phyloP scores from a whole-genome alignment of 92 coral and sea anemone genomes.

The Porites cylindrica region DNA sequence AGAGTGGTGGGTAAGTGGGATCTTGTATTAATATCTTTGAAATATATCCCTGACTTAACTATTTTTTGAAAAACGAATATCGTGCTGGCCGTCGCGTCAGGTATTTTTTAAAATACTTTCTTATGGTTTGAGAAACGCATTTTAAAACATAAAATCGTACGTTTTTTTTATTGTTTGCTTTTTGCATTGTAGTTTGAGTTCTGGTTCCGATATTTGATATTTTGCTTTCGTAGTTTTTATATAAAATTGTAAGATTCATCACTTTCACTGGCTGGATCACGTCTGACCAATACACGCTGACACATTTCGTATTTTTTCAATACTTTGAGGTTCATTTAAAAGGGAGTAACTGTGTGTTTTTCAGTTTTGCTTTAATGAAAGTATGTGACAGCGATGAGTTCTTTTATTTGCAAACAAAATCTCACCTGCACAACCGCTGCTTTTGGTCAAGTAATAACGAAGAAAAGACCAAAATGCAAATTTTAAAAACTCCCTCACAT shows the following conservation, averaged over 20 bases:
- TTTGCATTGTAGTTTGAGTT: not conserved
- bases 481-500: not conserved
- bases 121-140: not conserved
- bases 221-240: not conserved
- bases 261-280: no score
- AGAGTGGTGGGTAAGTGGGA: constrained; percentile 39
- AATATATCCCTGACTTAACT: not conserved
- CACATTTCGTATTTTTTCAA: not conserved
- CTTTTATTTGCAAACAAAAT: constrained; percentile 9
- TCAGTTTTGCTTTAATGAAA: constrained; percentile 9
- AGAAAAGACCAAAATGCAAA: not conserved
- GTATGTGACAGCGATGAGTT: not conserved
- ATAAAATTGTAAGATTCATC: not conserved
- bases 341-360: not conserved
- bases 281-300: not conserved
- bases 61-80: not conserved
- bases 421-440: no score
- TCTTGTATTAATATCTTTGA: not conserved
- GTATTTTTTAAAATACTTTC: not conserved
- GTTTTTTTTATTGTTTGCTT: constrained; percentile 27
- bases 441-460: not conserved
- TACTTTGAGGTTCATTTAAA: not conserved
- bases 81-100: constrained; percentile 3
- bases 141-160: not conserved
- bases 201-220: not conserved